These are phyloP conservation scores for Smittia aterrima DNA, from an alignment of 2,888 invertebrate genomes.

Conservation along the genomic window DNA sequence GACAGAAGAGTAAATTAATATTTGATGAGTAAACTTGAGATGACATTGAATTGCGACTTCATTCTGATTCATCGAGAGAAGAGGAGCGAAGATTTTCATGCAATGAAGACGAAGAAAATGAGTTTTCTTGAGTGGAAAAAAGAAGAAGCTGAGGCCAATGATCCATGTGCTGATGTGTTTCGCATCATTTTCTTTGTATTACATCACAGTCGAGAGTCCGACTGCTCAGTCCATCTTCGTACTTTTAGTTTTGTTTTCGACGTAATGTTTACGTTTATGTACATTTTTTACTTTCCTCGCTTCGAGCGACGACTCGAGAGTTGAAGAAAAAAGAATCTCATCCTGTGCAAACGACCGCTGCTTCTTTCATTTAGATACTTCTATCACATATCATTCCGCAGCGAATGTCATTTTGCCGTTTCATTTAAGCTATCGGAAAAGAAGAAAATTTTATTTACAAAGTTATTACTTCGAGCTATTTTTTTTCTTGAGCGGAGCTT, in stretches of 20 bases:
- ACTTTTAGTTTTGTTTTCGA: not conserved
- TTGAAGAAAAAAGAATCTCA: not conserved
- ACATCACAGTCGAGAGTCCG: too few relatives aligned
- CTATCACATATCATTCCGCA: not conserved
- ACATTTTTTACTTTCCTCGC: not conserved
- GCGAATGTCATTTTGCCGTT: conserved; percentile 3
- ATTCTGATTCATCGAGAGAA: too few relatives aligned
- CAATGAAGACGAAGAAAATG: too few relatives aligned
- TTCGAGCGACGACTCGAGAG: not conserved
- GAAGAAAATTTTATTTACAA: not conserved
- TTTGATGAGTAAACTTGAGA: not conserved
- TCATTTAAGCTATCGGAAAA: not conserved
- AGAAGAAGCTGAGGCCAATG: too few relatives aligned
- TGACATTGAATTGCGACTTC: not conserved
- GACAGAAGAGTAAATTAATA: not conserved
- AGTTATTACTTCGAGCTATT: not conserved
- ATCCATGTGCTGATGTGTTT: too few relatives aligned
- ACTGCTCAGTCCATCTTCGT: too few relatives aligned
- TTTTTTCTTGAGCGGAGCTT: not conserved
- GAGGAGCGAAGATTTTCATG: too few relatives aligned
- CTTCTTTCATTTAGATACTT: not conserved
- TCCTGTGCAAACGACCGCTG: not conserved
- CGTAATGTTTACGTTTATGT: not conserved
- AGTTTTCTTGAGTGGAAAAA: too few relatives aligned
- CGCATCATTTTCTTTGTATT: too few relatives aligned